Conservation (phyloP, 2,113 vertebrate genomes). For the Macroglossus sobrinus region DNA sequence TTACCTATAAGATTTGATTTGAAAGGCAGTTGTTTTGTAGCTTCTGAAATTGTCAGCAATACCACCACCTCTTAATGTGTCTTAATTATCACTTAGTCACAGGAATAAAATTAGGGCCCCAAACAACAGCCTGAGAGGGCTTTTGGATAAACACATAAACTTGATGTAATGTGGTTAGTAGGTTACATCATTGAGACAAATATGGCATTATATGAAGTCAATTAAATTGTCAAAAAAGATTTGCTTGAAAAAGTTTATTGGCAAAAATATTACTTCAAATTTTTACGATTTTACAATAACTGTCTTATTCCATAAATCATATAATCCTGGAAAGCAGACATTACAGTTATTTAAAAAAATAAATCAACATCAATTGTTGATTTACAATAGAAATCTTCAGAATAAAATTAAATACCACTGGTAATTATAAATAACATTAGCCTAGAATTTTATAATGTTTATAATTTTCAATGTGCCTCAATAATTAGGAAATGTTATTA, state of each 20-base stretch:
- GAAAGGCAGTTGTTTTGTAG: background rate
- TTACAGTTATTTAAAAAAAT: conserved; percentile 11
- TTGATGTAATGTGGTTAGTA: background rate
- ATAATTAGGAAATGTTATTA: background rate
- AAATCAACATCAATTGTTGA: conserved; percentile 1
- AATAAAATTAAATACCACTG: background rate
- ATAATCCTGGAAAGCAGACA: background rate
- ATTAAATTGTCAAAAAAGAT: background rate
- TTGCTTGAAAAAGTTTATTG: background rate
- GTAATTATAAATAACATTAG: background rate
- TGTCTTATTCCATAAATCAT: background rate
- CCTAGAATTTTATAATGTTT: background rate
- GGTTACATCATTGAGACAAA: background rate
- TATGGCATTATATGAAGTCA: background rate
- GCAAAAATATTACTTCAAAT: background rate
- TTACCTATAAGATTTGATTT: background rate
- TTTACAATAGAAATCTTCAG: background rate
- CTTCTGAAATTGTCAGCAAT: background rate
- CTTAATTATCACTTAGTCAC: background rate
- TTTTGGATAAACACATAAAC: background rate
- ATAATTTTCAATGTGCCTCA: background rate
- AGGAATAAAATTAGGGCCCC: background rate
- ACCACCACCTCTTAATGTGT: background rate
- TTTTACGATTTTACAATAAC: background rate
- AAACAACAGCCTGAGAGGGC: background rate